Percentiles rank a stretch among this genome's conserved stretches.
Conservation (phyloP, 2,797 vertebrate species). For the Sciurus carolinensis region DNA sequence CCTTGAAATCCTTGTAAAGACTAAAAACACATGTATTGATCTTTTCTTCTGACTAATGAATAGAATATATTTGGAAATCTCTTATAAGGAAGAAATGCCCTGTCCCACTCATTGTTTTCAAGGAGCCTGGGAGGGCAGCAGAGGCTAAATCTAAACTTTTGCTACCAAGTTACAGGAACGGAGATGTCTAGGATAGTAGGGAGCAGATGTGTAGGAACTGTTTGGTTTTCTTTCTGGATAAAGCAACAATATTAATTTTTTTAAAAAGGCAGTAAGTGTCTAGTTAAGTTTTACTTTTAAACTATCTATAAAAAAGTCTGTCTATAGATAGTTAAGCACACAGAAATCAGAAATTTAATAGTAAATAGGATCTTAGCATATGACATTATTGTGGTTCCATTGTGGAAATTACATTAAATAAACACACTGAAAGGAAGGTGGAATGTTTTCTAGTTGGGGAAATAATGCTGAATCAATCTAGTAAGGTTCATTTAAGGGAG, state of each 20-base stretch:
- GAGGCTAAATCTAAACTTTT: background rate
- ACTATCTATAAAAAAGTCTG: background rate
- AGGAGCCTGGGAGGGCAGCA: background rate
- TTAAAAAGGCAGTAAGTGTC: background rate
- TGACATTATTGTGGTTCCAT: background rate
- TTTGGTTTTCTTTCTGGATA: background rate
- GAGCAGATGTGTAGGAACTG: background rate
- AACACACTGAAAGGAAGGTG: slow-evolving; percentile 1
- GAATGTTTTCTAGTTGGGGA: slow-evolving; percentile 32
- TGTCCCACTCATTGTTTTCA: background rate
- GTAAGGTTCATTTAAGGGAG: background rate
- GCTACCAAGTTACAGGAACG: background rate
- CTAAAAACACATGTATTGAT: background rate
- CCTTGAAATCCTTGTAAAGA: slow-evolving; percentile 14
- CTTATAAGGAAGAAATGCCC: slow-evolving; percentile 8
- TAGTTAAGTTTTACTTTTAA: slow-evolving; percentile 14
- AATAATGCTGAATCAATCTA: background rate
- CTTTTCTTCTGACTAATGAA: slow-evolving; percentile 16
- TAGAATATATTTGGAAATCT: slow-evolving; percentile 40
- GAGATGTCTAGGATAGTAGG: background rate
- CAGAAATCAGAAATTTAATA: background rate
- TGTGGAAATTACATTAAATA: slow-evolving; percentile 23
- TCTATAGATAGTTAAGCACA: background rate
- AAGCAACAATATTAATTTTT: background rate
- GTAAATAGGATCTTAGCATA: background rate